Conservation (phyloP, 2,797 vertebrate genomes). For the Echiichthys vipera region DNA sequence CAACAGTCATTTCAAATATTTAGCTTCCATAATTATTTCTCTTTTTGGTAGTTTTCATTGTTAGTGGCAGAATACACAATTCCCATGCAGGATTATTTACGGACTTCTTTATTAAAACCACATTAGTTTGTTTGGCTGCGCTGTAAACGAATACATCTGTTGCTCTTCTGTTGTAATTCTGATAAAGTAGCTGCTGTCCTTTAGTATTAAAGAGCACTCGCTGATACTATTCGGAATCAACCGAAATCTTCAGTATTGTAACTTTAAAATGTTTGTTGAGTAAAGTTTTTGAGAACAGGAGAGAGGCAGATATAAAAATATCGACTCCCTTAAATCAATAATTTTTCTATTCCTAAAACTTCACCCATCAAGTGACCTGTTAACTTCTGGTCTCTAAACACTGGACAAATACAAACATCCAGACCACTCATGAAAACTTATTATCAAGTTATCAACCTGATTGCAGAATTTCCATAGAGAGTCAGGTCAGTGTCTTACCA, state of each 20-base stretch:
- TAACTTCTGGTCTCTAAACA: not conserved
- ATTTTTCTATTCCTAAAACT: not conserved
- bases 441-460: not conserved
- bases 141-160: not conserved
- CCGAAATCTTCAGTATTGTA: not conserved
- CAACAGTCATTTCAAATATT: not conserved
- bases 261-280: too few species aligned
- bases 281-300: not conserved
- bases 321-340: not conserved
- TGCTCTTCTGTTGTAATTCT: not conserved
- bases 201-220: not conserved
- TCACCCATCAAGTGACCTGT: not conserved
- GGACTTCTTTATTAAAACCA: not conserved
- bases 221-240: not conserved
- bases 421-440: not conserved
- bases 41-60: not conserved
- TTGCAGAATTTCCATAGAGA: not conserved
- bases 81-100: not conserved
- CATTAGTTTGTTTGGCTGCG: not conserved
- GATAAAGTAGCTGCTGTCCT: constrained; percentile 1
- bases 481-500: constrained; percentile 81
- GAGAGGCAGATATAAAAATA: not conserved
- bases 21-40: not conserved
- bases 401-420: not conserved
- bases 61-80: not conserved